Evolutionary conservation across 1,140 invertebrate species (phyloP).

Genomic region (Tetraneura akinire): DNA sequence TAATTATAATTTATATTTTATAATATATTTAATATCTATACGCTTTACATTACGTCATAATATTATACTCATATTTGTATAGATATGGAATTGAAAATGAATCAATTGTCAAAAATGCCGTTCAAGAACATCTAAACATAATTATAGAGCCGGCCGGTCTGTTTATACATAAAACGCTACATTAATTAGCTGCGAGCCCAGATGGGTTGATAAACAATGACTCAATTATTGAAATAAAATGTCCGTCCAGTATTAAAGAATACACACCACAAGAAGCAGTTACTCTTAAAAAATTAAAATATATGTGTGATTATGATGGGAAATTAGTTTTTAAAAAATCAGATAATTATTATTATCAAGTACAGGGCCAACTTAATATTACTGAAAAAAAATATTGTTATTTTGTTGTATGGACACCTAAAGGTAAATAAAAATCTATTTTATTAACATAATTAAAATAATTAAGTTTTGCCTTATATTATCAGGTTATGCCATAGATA

Average conservation of each 20-base stretch:
- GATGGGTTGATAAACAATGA: background rate
- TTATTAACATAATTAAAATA: too few species aligned
- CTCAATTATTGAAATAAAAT: background rate
- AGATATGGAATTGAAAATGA: conserved; percentile 4
- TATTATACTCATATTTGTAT: background rate
- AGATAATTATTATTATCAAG: background rate
- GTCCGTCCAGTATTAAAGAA: background rate
- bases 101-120: background rate
- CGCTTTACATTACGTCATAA: background rate
- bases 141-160: background rate
- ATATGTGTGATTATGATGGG: background rate
- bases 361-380: background rate
- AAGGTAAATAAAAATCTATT: too few species aligned
- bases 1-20: background rate
- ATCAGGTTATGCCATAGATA: too few species aligned
- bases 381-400: background rate
- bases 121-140: background rate
- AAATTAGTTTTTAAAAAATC: background rate
- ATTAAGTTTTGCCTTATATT: background rate
- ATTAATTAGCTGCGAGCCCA: background rate
- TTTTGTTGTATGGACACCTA: background rate
- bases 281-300: background rate
- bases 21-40: background rate
- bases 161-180: background rate
- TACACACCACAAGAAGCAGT: background rate